Evolutionary conservation across 2,888 invertebrate genomes (phyloP), one percentile per base, ranked within the genome.

Genomic region (Rotaria macrura): DNA sequence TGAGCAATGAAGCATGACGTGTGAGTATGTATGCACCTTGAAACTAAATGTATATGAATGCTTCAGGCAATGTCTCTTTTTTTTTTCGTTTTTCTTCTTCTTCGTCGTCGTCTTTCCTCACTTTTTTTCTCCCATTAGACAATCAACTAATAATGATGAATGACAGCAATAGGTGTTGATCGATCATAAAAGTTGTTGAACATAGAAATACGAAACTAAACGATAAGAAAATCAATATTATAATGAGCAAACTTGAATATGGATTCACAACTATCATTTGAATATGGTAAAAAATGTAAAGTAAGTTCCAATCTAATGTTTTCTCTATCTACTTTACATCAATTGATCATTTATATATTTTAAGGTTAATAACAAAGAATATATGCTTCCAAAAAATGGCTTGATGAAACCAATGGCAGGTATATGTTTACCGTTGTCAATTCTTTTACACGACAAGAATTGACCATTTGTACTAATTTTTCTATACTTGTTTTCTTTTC

Each of bases 81-180:
- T 34, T 17, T 14, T 12, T 65, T 12, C 17, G 17, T 65, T 65
- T 1, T 65, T 34, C 65, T 65, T 34, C 34, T 65, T 49, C 17
- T 49, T 17, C 49, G 1, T 49, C 17, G 3, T 49, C 2, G 17
- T 34, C 65, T 54, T 54, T 52, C 52, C n/a, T 57, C 57, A 10
- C n/a, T n/a, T 34, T 65, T 34, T 29, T 34, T 65, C 29, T 65
- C 29, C 65, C 34, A 65, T 65, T 65, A 65, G 65, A 65, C 65
- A 65, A 65, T 65, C 65, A 65, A 65, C 65, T 65, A 34, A 65
- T 65, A 65, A 65, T 65, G 34, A 65, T 65, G 65, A 65, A 65
- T 65, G 65, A 65, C 34, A 65, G 65, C 29, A 34, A 65, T 6
- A 65, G 65, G 65, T 65, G 65, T 65, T 65, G 65, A 65, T 65